Conservation (phyloP, 2,888 invertebrate genomes). For the Plusia festucae region DNA sequence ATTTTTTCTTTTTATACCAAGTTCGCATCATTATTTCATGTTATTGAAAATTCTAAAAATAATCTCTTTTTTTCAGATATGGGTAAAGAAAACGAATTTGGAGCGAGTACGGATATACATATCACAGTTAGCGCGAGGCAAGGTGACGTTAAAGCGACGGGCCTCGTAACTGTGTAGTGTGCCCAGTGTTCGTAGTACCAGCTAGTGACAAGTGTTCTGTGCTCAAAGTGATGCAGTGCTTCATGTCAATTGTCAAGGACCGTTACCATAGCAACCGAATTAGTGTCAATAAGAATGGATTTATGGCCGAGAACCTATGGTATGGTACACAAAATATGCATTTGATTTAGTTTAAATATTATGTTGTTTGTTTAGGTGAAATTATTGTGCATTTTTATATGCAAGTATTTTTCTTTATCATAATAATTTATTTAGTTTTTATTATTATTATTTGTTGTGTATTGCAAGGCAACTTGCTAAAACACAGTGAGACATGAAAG, state of each 20-base stretch:
- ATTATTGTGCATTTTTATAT: conserved; percentile 4
- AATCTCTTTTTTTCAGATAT: conserved; percentile 91
- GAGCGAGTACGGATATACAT: conserved; percentile 95
- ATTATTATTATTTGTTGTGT: conserved; percentile 1
- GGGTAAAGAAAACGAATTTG: conserved; percentile 94
- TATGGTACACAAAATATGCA: background rate
- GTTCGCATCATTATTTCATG: no score
- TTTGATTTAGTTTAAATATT: conserved; percentile 1
- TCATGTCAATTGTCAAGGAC: conserved; percentile 6
- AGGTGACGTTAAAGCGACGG: conserved; percentile 95
- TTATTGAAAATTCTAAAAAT: no score
- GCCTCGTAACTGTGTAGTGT: conserved; percentile 89
- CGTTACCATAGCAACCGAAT: conserved; percentile 13
- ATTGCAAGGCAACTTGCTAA: background rate
- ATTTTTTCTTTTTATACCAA: no score
- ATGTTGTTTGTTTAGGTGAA: conserved; percentile 4
- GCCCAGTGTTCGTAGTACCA: conserved; percentile 42
- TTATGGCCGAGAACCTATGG: background rate
- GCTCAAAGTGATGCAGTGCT: conserved; percentile 18
- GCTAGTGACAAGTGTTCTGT: conserved; percentile 54
- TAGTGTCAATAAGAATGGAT: conserved; percentile 5
- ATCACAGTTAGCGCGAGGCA: conserved; percentile 95
- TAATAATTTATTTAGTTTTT: conserved; percentile 54
- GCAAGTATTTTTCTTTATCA: conserved; percentile 62
- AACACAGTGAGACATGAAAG: background rate